Base-by-base conservation (phyloP, 2,888 invertebrate species). In the Rotaria sp. region DNA sequence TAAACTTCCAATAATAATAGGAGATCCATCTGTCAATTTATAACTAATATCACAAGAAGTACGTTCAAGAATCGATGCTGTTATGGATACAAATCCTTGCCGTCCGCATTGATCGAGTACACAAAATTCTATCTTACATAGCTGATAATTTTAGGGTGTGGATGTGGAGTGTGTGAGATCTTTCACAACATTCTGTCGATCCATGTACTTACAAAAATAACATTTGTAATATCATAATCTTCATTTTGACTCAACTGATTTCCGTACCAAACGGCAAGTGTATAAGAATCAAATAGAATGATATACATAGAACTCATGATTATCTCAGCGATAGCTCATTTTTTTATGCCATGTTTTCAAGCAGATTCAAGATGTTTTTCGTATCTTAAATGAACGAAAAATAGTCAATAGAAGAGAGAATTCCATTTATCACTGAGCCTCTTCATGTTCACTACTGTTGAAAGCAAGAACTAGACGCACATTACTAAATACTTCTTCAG, bases 221-320 rank as follows among this genome's bases (percentile, higher is more conserved):
- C 89, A n/a, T 88, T 88, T 41, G 90, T 26, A 52, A 74, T 86
- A 57, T 30, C 35, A 8, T 67, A 74, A 55, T 85, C 75, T 38
- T 94, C 93, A 0, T 93, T 93, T 67, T 94, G 89, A 85, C 95
- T 94, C 41, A 95, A 91, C 52, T 93, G 92, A 0, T 94, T 94
- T 0, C 95, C 95, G 89, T 94, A 95, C 94, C 94, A 95, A 91
- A 95, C 94, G 0, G 94, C 93, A n/a, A 86, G 84, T 50, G 86
- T 84, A 84, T 86, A 74, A 26, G 74, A 84, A 3, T 50, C 48
- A n/a, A 84, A 57, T 15, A 85, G 30, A 55, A 85, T 75, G 10
- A 85, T n/a, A 75, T 85, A 86, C 45, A 86, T 59, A 50, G 41
- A 85, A 50, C 85, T 80, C n/a, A 80, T 35, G 18, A 86, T 11